phyloP scores from a whole-genome alignment of 2,888 invertebrate species.

The Nephrotoma guestfalica region DNA sequence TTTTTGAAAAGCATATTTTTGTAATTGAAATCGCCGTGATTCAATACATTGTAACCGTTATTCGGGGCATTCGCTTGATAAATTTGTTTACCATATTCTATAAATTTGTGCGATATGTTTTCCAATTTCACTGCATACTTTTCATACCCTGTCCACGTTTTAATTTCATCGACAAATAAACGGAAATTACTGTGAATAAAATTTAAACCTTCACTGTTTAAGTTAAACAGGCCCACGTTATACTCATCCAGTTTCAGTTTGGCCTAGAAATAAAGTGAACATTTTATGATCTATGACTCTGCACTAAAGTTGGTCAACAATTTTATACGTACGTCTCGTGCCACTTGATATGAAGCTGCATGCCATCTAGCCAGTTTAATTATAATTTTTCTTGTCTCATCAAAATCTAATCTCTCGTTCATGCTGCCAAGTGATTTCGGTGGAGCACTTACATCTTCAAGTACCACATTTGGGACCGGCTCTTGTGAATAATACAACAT shows the following conservation, averaged over 20 bases:
- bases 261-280: not conserved
- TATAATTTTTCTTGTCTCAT: constrained; percentile 25
- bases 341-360: constrained; percentile 33
- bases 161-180: constrained; percentile 8
- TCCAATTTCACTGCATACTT: constrained; percentile 3
- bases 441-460: not conserved
- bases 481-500: not conserved
- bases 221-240: constrained; percentile 9
- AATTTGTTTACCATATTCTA: constrained; percentile 4
- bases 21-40: constrained; percentile 31
- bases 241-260: not conserved
- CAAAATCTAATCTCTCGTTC: not conserved
- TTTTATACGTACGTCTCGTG: constrained; percentile 28
- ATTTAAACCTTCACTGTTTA: constrained; percentile 6
- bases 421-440: not conserved
- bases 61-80: constrained; percentile 4
- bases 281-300: too few species aligned
- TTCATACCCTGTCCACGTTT: constrained; percentile 7
- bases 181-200: constrained; percentile 7
- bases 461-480: not conserved
- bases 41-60: constrained; percentile 26
- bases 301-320: not conserved
- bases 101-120: constrained; percentile 3
- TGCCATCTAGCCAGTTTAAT: constrained; percentile 34
- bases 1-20: constrained; percentile 31